Evolutionary conservation across 2,113 vertebrate species (phyloP).

Genomic region (Tachycineta bicolor): DNA sequence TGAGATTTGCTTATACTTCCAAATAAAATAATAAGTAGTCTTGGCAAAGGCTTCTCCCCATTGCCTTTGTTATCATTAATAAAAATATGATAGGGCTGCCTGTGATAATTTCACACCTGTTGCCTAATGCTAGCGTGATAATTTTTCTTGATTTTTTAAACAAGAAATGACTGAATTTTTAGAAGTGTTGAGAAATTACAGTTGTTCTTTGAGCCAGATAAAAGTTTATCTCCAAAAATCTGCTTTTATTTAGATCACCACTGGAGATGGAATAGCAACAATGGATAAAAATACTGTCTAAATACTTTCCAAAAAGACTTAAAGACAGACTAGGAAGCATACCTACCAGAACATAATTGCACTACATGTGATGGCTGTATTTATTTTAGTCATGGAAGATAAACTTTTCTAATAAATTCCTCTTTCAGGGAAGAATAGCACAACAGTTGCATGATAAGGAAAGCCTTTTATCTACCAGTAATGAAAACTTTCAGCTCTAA

Average conservation of each 20-base stretch:
- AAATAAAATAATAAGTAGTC: neutral
- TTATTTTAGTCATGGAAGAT: neutral
- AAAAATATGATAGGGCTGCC: neutral
- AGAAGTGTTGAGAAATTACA: neutral
- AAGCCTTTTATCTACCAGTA: neutral
- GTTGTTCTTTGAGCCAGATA: neutral
- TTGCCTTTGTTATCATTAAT: neutral
- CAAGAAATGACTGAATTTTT: neutral
- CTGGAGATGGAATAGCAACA: neutral
- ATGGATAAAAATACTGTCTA: neutral
- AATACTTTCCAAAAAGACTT: neutral
- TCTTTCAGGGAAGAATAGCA: neutral
- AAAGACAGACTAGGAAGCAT: neutral
- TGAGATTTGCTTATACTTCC: neutral
- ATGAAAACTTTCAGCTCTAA: neutral
- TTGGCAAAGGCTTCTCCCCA: neutral
- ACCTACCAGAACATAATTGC: neutral
- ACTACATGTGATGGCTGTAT: neutral
- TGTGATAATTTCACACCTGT: neutral
- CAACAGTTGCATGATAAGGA: neutral
- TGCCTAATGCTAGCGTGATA: neutral
- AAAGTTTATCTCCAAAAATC: neutral
- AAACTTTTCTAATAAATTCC: neutral
- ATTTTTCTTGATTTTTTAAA: neutral
- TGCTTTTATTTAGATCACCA: neutral